Base-by-base conservation (phyloP, 2,797 vertebrate genomes). In the Girardinus metallicus region DNA sequence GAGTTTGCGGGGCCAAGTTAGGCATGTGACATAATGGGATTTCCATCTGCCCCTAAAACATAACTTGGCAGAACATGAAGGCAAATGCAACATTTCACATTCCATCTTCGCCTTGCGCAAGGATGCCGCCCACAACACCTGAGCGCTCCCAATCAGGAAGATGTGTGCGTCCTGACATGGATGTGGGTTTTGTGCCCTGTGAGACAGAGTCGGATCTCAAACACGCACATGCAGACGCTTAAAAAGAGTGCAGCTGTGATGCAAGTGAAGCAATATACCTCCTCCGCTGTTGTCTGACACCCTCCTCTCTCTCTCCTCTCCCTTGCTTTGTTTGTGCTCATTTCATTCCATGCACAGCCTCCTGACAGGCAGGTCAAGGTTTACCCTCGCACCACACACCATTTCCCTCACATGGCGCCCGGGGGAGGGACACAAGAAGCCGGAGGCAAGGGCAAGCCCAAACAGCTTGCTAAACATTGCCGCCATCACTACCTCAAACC, bases 311-410 rank as follows among this genome's bases (percentile, higher is more conserved):
- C 77, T 80, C 89, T 73, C 78, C 81, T 83, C 82, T 82, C 85
- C 75, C 82, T 82, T 74, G 89, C 91, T 93, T 94, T 95, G 85
- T 93, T 95, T 95, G 91, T 94, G 92, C 93, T 95, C 92, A 94
- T 95, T 95, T 94, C 89, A 94, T 94, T 93, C 91, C 75, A 91
- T 92, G 93, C 91, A 90, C 93, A 93, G 94, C 96, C 95, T 96
- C 96, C 95, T 94, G 97, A 96, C 97, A 97, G 96, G 96, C 97
- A 97, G 97, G 97, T 98, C 97, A 98, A 97, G 96, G 96, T 97
- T 98, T 97, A 96, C 97, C 97, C 97, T 96, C 95, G 94, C 96
- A 96, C 96, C 97, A 97, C 96, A 97, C 97, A 96, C 97, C 97
- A 97, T 98, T 98, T 98, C 93, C 92, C 94, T 92, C 91, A 68